phyloP scores from a whole-genome alignment of 2,888 invertebrate species.

The Thysanoteuthis rhombus region DNA sequence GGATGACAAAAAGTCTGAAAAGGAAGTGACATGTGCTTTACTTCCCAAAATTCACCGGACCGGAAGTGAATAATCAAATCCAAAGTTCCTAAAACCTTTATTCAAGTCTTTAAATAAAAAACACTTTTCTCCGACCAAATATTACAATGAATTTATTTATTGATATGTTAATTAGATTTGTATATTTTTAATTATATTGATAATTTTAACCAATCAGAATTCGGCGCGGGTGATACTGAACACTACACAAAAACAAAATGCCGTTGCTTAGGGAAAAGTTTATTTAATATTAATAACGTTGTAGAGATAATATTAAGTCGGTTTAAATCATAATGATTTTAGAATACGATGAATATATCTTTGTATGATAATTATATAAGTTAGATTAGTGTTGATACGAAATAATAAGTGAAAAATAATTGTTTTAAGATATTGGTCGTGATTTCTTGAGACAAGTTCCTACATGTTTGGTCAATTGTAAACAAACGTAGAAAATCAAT shows the following conservation, averaged over 20 bases:
- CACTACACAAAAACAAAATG: slow-evolving; percentile 15
- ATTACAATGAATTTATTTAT: not conserved
- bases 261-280: slow-evolving; percentile 1
- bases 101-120: too few species aligned
- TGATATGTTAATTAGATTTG: not conserved
- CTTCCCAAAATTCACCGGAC: not conserved
- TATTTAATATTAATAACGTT: not conserved
- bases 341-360: not conserved
- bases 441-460: not conserved
- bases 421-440: not conserved
- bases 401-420: not conserved
- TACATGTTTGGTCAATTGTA: too few species aligned
- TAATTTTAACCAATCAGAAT: slow-evolving; percentile 23
- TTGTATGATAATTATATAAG: not conserved
- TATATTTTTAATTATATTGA: not conserved
- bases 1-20: slow-evolving; percentile 53
- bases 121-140: not conserved
- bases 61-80: not conserved
- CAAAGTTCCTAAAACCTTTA: too few species aligned
- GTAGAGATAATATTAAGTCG: too few species aligned
- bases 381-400: not conserved
- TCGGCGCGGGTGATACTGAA: slow-evolving; percentile 23
- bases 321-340: too few species aligned
- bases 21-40: slow-evolving; percentile 44
- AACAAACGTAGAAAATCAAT: too few species aligned